Conservation (phyloP, 2,888 invertebrate genomes). For the Xanthorhoe spadicearia region DNA sequence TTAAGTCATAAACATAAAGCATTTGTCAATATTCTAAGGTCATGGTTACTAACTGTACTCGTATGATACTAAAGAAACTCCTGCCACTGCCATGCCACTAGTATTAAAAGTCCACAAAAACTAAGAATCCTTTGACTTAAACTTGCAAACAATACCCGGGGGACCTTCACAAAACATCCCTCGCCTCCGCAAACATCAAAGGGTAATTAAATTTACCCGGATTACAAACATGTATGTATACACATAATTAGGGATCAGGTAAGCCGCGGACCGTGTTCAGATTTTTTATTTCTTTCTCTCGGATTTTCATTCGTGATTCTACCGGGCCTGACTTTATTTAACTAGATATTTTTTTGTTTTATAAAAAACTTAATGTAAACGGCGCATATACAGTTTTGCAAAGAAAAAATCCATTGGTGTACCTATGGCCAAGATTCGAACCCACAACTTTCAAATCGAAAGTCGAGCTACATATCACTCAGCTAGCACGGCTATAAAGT, state of each 20-base stretch:
- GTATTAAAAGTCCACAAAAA: background rate
- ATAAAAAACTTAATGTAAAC: too few species aligned
- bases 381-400: too few species aligned
- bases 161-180: conserved; percentile 13
- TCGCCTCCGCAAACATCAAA: conserved; percentile 33
- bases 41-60: too few species aligned
- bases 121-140: background rate
- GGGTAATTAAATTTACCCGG: conserved; percentile 35
- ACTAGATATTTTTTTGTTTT: too few species aligned
- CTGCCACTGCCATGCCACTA: background rate
- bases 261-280: conserved; percentile 19
- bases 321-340: too few species aligned
- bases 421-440: too few species aligned
- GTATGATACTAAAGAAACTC: background rate
- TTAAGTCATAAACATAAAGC: too few species aligned
- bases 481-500: too few species aligned
- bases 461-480: too few species aligned
- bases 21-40: too few species aligned
- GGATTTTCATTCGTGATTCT: conserved; percentile 1
- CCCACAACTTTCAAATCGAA: too few species aligned
- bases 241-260: conserved; percentile 35
- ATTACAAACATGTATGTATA: conserved; percentile 29
- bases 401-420: too few species aligned
- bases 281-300: conserved; percentile 28
- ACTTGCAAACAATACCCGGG: conserved; percentile 1